Evolutionary conservation across 2,797 vertebrate species (phyloP).

Genomic region (Otolemur crassicaudatus): DNA sequence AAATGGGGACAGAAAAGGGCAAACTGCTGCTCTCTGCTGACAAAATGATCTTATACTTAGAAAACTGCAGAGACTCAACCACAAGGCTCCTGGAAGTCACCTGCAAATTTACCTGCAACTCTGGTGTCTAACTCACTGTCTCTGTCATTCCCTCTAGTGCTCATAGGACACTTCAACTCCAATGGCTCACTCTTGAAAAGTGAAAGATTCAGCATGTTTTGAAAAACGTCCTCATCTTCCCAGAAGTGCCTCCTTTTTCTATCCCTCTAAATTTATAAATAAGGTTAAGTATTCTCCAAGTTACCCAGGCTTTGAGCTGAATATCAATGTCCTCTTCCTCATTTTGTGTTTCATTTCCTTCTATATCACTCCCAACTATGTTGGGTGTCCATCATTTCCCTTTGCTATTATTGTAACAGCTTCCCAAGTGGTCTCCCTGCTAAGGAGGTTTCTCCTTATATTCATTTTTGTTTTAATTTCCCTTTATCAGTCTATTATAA

Average conservation of each 20-base stretch:
- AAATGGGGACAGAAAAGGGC: too few species aligned
- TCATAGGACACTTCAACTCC: background rate
- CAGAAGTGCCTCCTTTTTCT: background rate
- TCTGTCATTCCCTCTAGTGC: too few species aligned
- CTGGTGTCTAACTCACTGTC: background rate
- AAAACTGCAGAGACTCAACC: too few species aligned
- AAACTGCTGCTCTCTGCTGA: too few species aligned
- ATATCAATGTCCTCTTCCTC: background rate
- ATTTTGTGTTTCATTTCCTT: background rate
- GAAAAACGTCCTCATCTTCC: background rate
- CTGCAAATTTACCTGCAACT: background rate
- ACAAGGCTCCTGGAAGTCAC: too few species aligned
- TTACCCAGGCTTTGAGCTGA: background rate
- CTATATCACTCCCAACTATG: background rate
- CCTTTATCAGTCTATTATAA: background rate
- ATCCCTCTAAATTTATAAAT: background rate
- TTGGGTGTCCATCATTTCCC: background rate
- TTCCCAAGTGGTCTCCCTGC: background rate
- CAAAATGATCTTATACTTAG: too few species aligned
- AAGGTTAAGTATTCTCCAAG: slow-evolving; percentile 1
- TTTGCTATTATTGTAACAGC: background rate
- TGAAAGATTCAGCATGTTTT: background rate
- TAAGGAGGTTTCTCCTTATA: background rate
- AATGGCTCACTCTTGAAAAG: background rate
- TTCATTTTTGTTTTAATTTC: background rate